These are phyloP conservation scores for Lepus oiostolus DNA, from an alignment of 2,797 vertebrate genomes.

Conservation along the genomic window DNA sequence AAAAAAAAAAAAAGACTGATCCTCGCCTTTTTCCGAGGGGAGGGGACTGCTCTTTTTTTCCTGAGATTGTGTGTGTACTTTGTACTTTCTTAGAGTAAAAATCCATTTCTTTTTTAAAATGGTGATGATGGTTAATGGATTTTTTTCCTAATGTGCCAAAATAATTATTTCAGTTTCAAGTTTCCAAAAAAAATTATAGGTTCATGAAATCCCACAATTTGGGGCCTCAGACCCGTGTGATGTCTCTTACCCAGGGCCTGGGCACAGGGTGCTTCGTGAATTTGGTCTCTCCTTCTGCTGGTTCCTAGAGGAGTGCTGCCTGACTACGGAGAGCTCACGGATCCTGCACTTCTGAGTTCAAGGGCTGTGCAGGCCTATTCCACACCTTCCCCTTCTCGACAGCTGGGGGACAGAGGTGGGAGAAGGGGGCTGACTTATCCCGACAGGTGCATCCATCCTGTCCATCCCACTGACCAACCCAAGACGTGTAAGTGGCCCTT, in stretches of 20 bases:
- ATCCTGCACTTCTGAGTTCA: not conserved
- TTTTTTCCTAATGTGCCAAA: not conserved
- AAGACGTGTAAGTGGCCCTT: not conserved
- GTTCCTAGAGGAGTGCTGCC: not conserved
- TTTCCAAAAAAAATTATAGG: not conserved
- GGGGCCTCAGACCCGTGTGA: not conserved
- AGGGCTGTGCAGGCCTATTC: not conserved
- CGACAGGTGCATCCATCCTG: not conserved
- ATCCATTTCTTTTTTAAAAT: not conserved
- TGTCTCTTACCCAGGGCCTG: not conserved
- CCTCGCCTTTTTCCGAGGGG: not conserved
- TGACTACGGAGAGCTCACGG: not conserved
- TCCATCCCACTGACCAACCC: not conserved
- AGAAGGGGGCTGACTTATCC: not conserved
- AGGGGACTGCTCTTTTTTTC: not conserved
- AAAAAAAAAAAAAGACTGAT: not conserved
- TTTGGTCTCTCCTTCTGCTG: not conserved
- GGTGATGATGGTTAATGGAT: not conserved
- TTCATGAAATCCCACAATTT: not conserved
- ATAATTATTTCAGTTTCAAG: slow-evolving; percentile 35
- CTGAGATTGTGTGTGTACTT: not conserved
- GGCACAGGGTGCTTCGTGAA: not conserved
- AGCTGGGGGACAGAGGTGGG: not conserved
- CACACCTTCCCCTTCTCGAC: not conserved
- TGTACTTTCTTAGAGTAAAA: not conserved